phyloP scores from a whole-genome alignment of 2,888 invertebrate genomes.

The Sinodicranocentrus sp. region DNA sequence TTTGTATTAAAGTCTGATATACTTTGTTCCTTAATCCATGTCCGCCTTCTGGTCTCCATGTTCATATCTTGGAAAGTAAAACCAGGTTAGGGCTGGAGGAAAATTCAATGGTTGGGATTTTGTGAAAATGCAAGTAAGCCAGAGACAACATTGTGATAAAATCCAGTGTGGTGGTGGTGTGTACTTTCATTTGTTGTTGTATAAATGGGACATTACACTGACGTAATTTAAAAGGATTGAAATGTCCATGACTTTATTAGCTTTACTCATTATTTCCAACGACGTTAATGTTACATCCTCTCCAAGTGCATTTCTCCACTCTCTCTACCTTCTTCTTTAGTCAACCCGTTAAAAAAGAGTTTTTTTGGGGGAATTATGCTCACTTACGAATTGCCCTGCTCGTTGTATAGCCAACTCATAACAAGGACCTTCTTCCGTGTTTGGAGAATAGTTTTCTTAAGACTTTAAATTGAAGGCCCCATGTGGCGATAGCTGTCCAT shows the following conservation, averaged over 20 bases:
- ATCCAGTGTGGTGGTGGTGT: too few species aligned
- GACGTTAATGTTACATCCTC: slow-evolving; percentile 36
- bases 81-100: too few species aligned
- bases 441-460: too few species aligned
- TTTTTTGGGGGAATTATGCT: slow-evolving; percentile 19
- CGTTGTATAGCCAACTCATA: slow-evolving; percentile 1
- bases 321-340: slow-evolving; percentile 23
- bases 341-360: slow-evolving; percentile 37
- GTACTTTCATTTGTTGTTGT: background rate
- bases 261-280: slow-evolving; percentile 58
- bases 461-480: slow-evolving; percentile 42
- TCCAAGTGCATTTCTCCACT: background rate
- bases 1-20: background rate
- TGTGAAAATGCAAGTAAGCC: too few species aligned
- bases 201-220: slow-evolving; percentile 41
- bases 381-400: too few species aligned
- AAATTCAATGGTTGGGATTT: too few species aligned
- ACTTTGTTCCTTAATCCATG: slow-evolving; percentile 16
- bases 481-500: slow-evolving; percentile 57
- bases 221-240: slow-evolving; percentile 65
- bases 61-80: background rate
- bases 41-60: slow-evolving; percentile 8
- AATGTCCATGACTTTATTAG: slow-evolving; percentile 55
- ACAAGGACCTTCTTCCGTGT: background rate
- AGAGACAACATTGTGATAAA: too few species aligned